Evolutionary conservation across 2,888 invertebrate species (phyloP), one percentile per base, ranked within the genome.

Genomic region (Drosophila mimetica): DNA sequence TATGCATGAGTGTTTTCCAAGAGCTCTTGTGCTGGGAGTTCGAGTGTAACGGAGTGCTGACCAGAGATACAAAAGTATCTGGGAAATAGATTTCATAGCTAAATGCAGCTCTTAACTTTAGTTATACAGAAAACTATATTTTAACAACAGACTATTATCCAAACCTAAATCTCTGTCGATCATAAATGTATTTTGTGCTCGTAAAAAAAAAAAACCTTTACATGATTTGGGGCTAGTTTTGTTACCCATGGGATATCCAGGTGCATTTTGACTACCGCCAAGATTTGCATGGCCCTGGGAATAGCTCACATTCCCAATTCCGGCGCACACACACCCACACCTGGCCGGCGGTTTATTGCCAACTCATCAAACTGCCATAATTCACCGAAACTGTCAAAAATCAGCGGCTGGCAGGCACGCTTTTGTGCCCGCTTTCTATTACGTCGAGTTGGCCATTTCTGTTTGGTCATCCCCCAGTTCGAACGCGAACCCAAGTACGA

Each of bases 351-450:
- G 69, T 73, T 77, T 87, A 83, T 76, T 81, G 77, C 82, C 78
- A 83, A 89, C 88, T 89, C 89, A 89, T 89, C 89, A 80, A 84
- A 77, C 79, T 83, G 78, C 85, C 86, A 89, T 89, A 89, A 89
- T 77, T 89, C 89, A 89, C 77, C 70, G 76, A 76, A 81, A 77
- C 89, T 89, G 88, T 89, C 88, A 89, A 81, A 82, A 79, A 81
- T 85, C 78, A 75, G 65, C 77, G 71, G 75, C 76, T 75, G 71
- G 73, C 76, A 74, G 77, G 79, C 89, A 86, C 89, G 86, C 87
- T 85, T 81, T 79, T 74, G 64, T 75, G 66, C 64, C 48, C 59
- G 48, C 57, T 67, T 61, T 66, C 63, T 63, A 63, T 63, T 54
- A 34, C 59, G 46, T 11, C 11, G 30, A 11, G 11, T 13, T 44